Percentiles rank a stretch among this genome's conserved stretches.
phyloP scores from a whole-genome alignment of 2,888 invertebrate genomes.

The Amorpha juglandis region DNA sequence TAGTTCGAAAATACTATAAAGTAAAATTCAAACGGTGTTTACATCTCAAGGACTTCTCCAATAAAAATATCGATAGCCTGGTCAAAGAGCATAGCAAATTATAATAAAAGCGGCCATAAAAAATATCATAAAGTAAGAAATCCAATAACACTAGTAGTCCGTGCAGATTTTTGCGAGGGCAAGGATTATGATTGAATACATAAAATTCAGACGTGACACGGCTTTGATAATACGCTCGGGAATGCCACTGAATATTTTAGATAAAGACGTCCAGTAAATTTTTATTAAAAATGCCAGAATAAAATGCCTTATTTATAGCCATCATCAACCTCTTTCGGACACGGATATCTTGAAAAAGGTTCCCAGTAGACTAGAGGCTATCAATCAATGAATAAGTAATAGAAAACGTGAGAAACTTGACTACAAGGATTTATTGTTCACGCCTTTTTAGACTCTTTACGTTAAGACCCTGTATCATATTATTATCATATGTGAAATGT shows the following conservation, averaged over 20 bases:
- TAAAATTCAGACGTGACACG: conserved; percentile 33
- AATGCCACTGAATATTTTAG: neutral
- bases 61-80: conserved; percentile 9
- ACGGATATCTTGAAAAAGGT: neutral
- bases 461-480: neutral
- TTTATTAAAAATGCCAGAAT: neutral
- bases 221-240: conserved; percentile 8
- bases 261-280: neutral
- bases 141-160: conserved; percentile 70
- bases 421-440: neutral
- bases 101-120: conserved; percentile 18
- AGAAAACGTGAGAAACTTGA: neutral
- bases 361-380: neutral
- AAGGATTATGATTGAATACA: conserved; percentile 31
- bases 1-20: neutral
- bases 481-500: neutral
- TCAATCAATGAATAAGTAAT: neutral
- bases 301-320: conserved; percentile 14
- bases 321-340: conserved; percentile 1
- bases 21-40: neutral
- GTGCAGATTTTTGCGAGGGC: conserved; percentile 52
- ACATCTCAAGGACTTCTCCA: neutral
- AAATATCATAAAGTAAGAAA: conserved; percentile 55
- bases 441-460: neutral
- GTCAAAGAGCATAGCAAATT: conserved; percentile 22